Evolutionary conservation across 2,113 vertebrate genomes (phyloP).

Genomic region (Triplophysa dalaica): DNA sequence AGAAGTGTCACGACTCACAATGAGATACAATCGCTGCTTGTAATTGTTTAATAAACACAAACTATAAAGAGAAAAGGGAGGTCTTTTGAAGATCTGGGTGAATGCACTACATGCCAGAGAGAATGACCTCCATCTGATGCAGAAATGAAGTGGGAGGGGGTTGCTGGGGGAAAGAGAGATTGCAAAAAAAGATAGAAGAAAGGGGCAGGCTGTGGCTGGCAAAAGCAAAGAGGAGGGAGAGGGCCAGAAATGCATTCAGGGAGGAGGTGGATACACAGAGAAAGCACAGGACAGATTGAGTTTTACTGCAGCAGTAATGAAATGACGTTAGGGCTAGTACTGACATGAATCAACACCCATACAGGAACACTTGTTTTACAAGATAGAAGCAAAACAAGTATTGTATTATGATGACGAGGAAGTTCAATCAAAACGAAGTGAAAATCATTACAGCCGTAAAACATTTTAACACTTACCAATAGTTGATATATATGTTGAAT

Average conservation of each 20-base stretch:
- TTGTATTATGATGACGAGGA: neutral
- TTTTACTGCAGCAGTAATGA: conserved; percentile 29
- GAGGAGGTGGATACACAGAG: conserved; percentile 14
- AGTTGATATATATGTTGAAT: conserved; percentile 92
- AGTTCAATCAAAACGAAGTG: neutral
- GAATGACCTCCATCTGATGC: conserved; percentile 46
- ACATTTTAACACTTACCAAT: conserved; percentile 78
- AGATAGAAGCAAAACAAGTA: conserved; percentile 1
- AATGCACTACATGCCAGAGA: conserved; percentile 44
- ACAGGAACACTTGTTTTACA: conserved; percentile 36
- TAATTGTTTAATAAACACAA: conserved; percentile 34
- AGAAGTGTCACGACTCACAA: neutral
- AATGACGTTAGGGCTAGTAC: conserved; percentile 61
- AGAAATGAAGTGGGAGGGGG: neutral
- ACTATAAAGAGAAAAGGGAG: conserved; percentile 4
- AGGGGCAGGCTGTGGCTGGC: conserved; percentile 45
- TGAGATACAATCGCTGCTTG: conserved; percentile 10
- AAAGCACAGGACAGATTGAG: conserved; percentile 4
- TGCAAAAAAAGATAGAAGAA: conserved; percentile 60
- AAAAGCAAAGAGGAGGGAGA: conserved; percentile 6
- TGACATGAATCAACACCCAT: conserved; percentile 60
- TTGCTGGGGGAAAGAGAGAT: conserved; percentile 54
- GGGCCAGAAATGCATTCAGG: conserved; percentile 29
- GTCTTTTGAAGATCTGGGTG: conserved; percentile 40
- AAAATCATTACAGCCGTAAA: neutral